Conservation (phyloP, 2,888 invertebrate species). For the Steromphala cineraria region DNA sequence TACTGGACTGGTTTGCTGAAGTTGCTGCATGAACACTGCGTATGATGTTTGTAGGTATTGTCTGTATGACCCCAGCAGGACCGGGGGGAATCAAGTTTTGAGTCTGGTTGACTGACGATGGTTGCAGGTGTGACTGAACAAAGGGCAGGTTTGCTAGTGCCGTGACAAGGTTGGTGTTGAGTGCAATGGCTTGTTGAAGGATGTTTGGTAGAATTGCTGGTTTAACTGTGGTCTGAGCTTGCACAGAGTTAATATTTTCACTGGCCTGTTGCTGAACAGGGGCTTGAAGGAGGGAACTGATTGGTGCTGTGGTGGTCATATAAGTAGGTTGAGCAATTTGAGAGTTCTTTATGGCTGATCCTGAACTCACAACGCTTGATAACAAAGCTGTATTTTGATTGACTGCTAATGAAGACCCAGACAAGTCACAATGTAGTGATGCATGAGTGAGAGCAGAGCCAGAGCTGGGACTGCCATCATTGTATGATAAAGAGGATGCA, state of each 20-base stretch:
- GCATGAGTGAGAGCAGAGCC: background rate
- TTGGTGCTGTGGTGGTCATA: background rate
- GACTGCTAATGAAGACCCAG: background rate
- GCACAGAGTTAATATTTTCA: background rate
- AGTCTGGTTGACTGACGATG: background rate
- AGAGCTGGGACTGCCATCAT: background rate
- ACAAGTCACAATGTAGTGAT: background rate
- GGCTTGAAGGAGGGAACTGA: background rate
- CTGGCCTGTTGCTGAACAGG: background rate
- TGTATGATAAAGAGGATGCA: background rate
- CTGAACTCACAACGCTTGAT: background rate
- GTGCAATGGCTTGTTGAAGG: slow-evolving; percentile 2
- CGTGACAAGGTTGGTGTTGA: background rate
- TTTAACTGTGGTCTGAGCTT: background rate
- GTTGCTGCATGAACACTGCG: background rate
- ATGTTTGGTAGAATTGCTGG: background rate
- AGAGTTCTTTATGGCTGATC: background rate
- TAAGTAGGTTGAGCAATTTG: background rate
- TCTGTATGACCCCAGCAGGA: background rate
- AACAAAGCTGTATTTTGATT: background rate
- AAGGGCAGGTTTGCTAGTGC: background rate
- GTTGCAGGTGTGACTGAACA: background rate
- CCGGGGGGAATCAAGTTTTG: background rate
- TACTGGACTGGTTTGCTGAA: background rate
- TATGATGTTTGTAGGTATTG: background rate